Conservation (phyloP, 2,888 invertebrate species). For the Eilema caniola region DNA sequence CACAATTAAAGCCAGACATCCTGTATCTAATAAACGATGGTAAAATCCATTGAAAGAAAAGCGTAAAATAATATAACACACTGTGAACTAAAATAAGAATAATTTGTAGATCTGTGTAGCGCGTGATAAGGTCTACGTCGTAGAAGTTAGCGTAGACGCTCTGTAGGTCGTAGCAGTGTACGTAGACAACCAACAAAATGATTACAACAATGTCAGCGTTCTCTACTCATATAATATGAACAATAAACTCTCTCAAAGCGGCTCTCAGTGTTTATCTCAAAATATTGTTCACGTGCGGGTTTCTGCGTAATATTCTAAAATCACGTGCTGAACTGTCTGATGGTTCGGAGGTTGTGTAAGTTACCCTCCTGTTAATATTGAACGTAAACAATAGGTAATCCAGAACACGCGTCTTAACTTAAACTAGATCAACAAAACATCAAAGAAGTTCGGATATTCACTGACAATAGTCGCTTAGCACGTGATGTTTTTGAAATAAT, state of each 20-base stretch:
- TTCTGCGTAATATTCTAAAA: slow-evolving; percentile 7
- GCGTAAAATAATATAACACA: neutral
- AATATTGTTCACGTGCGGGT: slow-evolving; percentile 16
- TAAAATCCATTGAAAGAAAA: neutral
- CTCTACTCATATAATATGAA: neutral
- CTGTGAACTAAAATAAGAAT: neutral
- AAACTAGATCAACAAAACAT: neutral
- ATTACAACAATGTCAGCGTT: slow-evolving; percentile 21
- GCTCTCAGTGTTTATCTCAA: neutral
- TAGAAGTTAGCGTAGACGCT: slow-evolving; percentile 44
- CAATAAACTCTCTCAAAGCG: neutral
- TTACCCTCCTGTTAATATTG: slow-evolving; percentile 3
- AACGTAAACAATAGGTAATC: slow-evolving; percentile 9
- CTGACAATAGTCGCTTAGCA: neutral
- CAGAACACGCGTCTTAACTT: slow-evolving; percentile 9
- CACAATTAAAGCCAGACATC: neutral
- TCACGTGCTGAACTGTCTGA: slow-evolving; percentile 20
- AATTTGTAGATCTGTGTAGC: slow-evolving; percentile 12
- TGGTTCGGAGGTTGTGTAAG: slow-evolving; percentile 6
- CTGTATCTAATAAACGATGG: neutral
- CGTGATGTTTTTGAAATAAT: neutral
- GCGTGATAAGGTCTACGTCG: slow-evolving; percentile 25
- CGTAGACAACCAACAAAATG: slow-evolving; percentile 21
- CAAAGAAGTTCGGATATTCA: neutral
- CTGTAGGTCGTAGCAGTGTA: slow-evolving; percentile 32